These are phyloP conservation scores for Cryptotis parvus DNA, from an alignment of 2,113 vertebrate genomes.

Conservation along the genomic window DNA sequence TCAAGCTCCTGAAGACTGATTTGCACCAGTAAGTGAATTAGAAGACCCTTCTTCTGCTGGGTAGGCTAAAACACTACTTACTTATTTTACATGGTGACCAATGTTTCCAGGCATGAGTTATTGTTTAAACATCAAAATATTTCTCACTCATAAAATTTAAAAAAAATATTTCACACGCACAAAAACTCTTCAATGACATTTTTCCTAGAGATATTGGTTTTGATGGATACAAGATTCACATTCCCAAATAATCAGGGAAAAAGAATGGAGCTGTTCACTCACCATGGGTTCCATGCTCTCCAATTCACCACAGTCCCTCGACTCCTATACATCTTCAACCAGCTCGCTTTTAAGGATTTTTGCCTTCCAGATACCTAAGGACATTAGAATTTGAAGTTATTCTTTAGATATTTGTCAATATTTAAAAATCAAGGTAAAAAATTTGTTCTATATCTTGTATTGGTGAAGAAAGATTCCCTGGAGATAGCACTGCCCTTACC, in stretches of 20 bases:
- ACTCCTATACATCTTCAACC: neutral
- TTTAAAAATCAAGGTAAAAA: too few species aligned
- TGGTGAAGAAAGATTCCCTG: neutral
- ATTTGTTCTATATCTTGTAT: neutral
- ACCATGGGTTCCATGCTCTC: neutral
- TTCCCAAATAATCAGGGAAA: neutral
- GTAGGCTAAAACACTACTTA: neutral
- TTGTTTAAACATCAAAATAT: neutral
- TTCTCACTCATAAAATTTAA: neutral
- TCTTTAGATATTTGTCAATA: neutral
- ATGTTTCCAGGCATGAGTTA: neutral
- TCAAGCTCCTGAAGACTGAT: neutral
- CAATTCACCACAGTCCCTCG: too few species aligned
- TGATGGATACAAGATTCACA: neutral
- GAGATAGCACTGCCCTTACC: neutral
- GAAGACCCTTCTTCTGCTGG: neutral
- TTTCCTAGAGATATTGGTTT: neutral
- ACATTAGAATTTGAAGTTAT: too few species aligned
- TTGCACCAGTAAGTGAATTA: neutral
- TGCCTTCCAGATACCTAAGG: neutral
- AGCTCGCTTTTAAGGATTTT: neutral
- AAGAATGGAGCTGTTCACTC: fast-evolving
- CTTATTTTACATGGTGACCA: neutral
- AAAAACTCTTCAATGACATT: neutral
- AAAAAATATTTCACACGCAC: neutral